Base-by-base conservation (phyloP, 2,113 vertebrate genomes). In the Rhinoptilus africanus region DNA sequence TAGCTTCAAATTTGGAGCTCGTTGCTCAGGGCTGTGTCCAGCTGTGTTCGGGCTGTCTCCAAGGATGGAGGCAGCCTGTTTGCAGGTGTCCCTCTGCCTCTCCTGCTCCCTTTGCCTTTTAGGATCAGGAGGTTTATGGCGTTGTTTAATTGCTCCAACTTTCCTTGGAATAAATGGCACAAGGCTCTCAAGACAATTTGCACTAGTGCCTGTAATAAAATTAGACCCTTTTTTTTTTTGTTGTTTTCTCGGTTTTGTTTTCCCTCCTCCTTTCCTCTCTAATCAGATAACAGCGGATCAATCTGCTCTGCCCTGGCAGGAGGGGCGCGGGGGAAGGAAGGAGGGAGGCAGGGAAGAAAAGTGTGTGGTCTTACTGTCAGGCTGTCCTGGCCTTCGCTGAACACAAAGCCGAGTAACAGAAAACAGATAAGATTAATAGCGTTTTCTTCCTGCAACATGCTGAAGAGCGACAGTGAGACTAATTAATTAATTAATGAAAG, bases 361-460 rank as follows among this genome's bases (percentile, higher is more conserved):
- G 92, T 97, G 95, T 95, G 92, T 96, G 97, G 97, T 98, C 97
- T 97, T 85, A 97, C 95, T 97, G 96, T 98, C 98, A 98, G 97
- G 94, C 94, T 95, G 96, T 93, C 95, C 97, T 96, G 95, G 97
- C 93, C 98, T 97, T 95, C 88, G 75, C 88, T 2, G 48, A 96
- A 92, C 95, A 97, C 85, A 97, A 93, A 97, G 96, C 93, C 51
- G 18, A 97, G 96, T 5, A 96, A 97, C 97, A 97, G 93, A 97
- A 97, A 97, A 95, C 96, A 98, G 97, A 93, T 75, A 97, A 98
- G 97, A 98, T 98, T 98, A 98, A 98, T 98, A 71, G 88, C 43
- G 1, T 72, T 93, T 96, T 97, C 95, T 97, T 95, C 91, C 84
- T 77, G 95, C 88, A 96, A 80, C 95, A 96, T 95, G 94, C 92